These are phyloP conservation scores for Blastomussa wellsi DNA, from an alignment of 92 coral and sea anemone genomes.

Conservation along the genomic window DNA sequence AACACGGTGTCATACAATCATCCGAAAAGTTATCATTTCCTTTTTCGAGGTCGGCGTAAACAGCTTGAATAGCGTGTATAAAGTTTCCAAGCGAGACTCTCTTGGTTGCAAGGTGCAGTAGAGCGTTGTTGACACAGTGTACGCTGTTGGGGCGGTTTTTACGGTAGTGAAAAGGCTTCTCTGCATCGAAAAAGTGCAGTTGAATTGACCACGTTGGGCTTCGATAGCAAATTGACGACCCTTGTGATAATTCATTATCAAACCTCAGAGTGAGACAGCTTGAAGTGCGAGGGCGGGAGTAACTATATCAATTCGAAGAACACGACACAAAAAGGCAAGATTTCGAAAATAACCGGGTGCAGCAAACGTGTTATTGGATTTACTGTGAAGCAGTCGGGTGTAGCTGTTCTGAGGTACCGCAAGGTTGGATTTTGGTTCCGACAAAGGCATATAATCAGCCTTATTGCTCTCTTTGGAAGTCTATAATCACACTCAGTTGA, in stretches of 20 bases:
- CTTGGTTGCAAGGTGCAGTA: background rate
- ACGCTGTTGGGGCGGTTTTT: background rate
- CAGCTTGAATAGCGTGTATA: background rate
- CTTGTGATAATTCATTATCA: background rate
- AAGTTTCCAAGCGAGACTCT: conserved; percentile 18
- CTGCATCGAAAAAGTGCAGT: background rate
- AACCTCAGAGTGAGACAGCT: conserved; percentile 18
- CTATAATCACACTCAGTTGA: background rate
- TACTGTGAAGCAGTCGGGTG: background rate
- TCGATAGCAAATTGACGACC: background rate
- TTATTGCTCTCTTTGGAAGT: background rate
- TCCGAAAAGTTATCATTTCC: conserved; percentile 10
- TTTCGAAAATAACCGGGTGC: background rate
- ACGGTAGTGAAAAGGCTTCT: background rate
- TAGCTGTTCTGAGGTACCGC: background rate
- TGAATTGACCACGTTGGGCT: background rate
- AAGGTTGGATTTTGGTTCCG: background rate
- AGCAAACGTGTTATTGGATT: conserved; percentile 22
- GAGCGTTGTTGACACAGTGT: background rate
- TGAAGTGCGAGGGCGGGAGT: conserved; percentile 53
- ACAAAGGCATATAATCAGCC: background rate
- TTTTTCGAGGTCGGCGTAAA: background rate
- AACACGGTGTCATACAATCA: background rate
- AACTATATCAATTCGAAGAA: conserved; percentile 2
- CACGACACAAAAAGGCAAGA: conserved; percentile 33